These are phyloP conservation scores for Sebastiscus albofasciatus DNA, from an alignment of 2,797 vertebrate species.

Conservation along the genomic window DNA sequence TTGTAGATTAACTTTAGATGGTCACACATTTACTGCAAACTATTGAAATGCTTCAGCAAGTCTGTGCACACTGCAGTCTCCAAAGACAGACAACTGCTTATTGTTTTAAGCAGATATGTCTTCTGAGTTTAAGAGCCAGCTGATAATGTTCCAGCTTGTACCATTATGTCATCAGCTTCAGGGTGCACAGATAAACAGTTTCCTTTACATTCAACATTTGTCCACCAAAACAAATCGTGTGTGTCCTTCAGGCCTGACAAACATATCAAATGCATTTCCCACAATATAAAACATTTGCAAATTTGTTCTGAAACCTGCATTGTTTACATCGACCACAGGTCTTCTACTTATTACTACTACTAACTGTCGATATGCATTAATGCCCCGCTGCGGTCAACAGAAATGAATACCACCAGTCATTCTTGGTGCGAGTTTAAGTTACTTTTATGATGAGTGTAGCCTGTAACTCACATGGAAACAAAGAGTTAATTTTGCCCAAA, in stretches of 20 bases:
- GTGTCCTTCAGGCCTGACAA: neutral
- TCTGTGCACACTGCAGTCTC: neutral
- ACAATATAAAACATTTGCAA: neutral
- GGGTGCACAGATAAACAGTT: neutral
- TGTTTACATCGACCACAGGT: neutral
- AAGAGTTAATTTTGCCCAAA: neutral
- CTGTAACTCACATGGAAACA: neutral
- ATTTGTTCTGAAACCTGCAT: neutral
- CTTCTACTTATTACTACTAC: neutral
- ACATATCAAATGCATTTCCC: neutral
- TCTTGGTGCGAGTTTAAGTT: neutral
- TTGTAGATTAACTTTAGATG: neutral
- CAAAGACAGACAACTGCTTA: neutral
- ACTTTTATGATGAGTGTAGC: neutral
- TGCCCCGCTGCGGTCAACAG: neutral
- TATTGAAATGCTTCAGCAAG: neutral
- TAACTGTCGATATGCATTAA: neutral
- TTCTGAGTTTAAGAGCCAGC: neutral
- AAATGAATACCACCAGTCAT: neutral
- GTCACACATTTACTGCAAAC: neutral
- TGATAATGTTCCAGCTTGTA: neutral
- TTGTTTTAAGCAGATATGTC: neutral
- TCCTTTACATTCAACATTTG: neutral
- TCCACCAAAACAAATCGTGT: neutral
- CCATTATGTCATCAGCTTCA: neutral